Evolutionary conservation across 2,888 invertebrate species (phyloP), one percentile per base, ranked within the genome.

Genomic region (Smittia aterrima): DNA sequence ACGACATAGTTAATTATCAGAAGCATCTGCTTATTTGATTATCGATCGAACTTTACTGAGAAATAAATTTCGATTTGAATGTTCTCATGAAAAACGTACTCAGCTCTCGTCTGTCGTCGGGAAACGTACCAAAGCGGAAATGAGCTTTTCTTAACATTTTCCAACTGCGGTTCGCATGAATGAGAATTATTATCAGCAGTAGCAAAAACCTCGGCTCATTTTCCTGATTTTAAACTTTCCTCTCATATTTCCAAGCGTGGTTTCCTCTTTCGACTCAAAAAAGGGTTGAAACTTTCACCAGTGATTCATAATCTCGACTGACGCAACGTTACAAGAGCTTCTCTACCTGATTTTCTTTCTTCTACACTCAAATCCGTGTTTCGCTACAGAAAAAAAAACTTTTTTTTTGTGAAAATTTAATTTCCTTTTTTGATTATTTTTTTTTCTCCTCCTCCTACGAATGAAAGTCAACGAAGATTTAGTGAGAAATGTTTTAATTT

Each of bases 391-490:
- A 67, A 27, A 62, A 62, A 54, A 54, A n/a, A n/a, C n/a, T n/a
- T 7, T 54, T 22, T 32, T 41, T 67, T 67, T 67, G 41, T 67
- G 67, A 67, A 67, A 66, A 40, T 67, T 67, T 67, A 67, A 67
- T 67, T 67, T 67, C 67, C 67, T 67, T 41, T 67, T 67, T 41
- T 67, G 67, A 47, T 67, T 67, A 40, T 67, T 47, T 38, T 66
- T 38, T 67, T 40, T 67, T 11, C n/a, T 66, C n/a, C 22, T 18
- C n/a, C 18, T 47, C 53, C 18, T 9, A 18, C 40, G 11, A 27
- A 9, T 11, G 16, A 25, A 25, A 3, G 3, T 6, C 11, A 47
- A n/a, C 47, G 41, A 67, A 67, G 67, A 67, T 67, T 67, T 67
- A 67, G 67, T 41, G 41, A 58, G 58, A 41, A 67, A 67, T 41